Evolutionary conservation across 2,797 vertebrate genomes (phyloP).

Genomic region (Coregonus ussuriensis): DNA sequence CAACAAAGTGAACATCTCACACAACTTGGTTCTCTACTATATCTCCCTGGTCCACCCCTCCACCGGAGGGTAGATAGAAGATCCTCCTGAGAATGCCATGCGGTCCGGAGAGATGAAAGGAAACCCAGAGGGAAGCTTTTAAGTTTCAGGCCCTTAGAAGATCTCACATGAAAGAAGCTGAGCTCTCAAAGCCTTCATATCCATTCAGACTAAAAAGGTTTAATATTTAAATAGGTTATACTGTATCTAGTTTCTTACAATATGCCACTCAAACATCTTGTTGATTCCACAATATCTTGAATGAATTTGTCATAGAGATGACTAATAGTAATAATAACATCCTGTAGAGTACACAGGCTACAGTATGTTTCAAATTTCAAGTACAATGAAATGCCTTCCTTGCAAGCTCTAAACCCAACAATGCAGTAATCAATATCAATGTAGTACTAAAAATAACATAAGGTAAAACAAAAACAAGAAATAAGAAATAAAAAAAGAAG

Average conservation of each 20-base stretch:
- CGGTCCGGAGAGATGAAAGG: slow-evolving; percentile 10
- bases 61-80: neutral
- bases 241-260: neutral
- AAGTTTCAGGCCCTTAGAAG: slow-evolving; percentile 6
- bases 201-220: neutral
- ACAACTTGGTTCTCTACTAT: neutral
- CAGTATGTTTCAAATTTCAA: neutral
- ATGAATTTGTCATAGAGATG: no score
- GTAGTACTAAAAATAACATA: no score
- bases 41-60: neutral
- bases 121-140: neutral
- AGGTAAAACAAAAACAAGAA: no score
- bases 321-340: no score
- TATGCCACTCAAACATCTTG: neutral
- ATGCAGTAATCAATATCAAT: no score
- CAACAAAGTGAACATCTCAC: neutral
- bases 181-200: slow-evolving; percentile 3
- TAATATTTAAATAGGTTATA: neutral
- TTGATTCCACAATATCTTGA: neutral
- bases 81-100: neutral
- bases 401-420: no score
- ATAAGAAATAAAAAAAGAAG: no score
- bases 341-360: neutral
- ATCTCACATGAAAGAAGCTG: neutral
- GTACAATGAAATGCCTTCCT: no score